Evolutionary conservation across 2,113 vertebrate species (phyloP), one percentile per base, ranked within the genome.

Genomic region (Condylura cristata): DNA sequence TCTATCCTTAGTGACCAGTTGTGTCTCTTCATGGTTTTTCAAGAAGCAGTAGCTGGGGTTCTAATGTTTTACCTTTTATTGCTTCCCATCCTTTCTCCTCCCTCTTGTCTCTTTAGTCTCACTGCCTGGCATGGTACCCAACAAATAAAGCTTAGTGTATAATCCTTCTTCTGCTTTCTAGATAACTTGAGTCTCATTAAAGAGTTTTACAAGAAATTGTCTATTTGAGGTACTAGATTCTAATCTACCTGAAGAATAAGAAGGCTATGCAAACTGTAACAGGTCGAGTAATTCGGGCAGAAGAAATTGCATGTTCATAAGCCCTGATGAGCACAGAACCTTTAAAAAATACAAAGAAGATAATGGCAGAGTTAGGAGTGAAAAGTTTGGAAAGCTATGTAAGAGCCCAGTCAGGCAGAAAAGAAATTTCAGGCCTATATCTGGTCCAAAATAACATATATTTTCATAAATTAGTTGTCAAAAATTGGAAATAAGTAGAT

Each of bases 401-500:
- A 66, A 58, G n/a, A 71, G 12, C 53, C 30, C 30, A 75, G 17
- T 9, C 2, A 51, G 10, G 6, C 9, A 78, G 82, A 71, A 79
- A 2, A 34, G n/a, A 90, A 51, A 13, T 88, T 32, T 81, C 14
- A 3, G 66, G 66, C 34, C 18, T 82, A 26, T 2, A 81, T 34
- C 48, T 81, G 48, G 39, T 22, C 32, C 22, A 71, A 3, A 70
- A 60, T 7, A n/a, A 0, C 22, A 24, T 5, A 10, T 71, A 13
- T 76, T 6, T 86, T 58, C 44, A 46, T 90, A 37, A 82, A 39
- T 58, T 20, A 70, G 24, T 66, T 90, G 61, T 32, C 51, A 84
- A 26, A 91, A 68, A 71, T 65, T 94, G 66, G 84, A 88, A 88
- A 94, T 74, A 79, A 94, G 13, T 39, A 58, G 39, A 80, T 51